Base-by-base conservation (phyloP, 2,888 invertebrate genomes). In the Pammene aurita region DNA sequence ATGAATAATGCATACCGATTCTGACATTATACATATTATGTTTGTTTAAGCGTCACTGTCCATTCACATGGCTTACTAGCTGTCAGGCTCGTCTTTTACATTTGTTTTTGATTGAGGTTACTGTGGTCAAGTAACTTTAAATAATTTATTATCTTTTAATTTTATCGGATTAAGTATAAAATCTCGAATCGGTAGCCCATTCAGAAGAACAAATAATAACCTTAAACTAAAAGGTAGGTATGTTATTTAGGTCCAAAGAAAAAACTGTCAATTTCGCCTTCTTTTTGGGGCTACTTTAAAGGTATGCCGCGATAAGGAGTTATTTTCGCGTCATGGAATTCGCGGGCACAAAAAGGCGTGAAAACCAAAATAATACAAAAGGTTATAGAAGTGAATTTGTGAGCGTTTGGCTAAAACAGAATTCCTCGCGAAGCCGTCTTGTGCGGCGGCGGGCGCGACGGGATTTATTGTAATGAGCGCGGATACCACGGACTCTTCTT, bases 331-430 rank as follows among this genome's bases (percentile, higher is more conserved):
- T 90, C 88, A 87, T 86, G 84, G 90, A 88, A 91, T 91, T 86
- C 87, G 86, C 80, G 84, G 82, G 88, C 57, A 84, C 88, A 92
- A 92, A 92, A 92, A 92, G 89, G 92, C 92, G 92, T 92, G 91
- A 92, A 92, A 92, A 91, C 88, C 82, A 88, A 92, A 92, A 92
- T 90, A 90, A 90, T 85, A 90, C 88, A 92, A 92, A 92, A 92
- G 81, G 84, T 85, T 86, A 84, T 89, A 90, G 89, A 89, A 84
- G 88, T 91, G 92, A 92, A 92, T 92, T 92, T 92, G 92, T 92
- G 92, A 92, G 88, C 89, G 90, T 91, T 91, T 87, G 91, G 86
- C 84, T 89, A 90, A 89, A 92, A 92, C 92, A 91, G 83, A 92
- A 92, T 92, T 92, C 90, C 87, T 90, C 71, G 90, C 90, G 89